Evolutionary conservation across 1,140 invertebrate genomes (phyloP), one percentile per base, ranked within the genome.

Genomic region (Drosophila triauraria): DNA sequence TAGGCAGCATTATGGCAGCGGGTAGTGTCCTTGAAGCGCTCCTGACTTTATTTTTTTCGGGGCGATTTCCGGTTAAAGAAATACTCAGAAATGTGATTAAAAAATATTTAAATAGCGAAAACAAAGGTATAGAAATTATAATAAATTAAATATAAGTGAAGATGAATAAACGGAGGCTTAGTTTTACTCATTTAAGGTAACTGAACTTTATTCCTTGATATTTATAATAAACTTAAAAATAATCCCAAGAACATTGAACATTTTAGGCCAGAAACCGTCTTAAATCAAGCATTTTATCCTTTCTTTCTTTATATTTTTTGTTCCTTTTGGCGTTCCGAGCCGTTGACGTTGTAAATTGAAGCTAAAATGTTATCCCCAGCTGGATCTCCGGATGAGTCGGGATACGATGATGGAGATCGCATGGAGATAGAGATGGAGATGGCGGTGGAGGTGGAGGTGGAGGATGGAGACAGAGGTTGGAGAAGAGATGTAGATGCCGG

Each of bases 311-410:
- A 35, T 10, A 10, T 30, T 17, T 35, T 23, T 20, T 8, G 15
- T 13, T 46, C 47, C 17, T 20, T 4, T 27, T 27, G 17, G n/a
- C 30, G 2, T 54, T 56, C 63, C 17, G 25, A 27, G 17, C 50
- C 64, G 48, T 17, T 71, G 32, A 57, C 65, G 53, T 51, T 74
- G 70, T 72, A 74, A 74, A 74, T 60, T 74, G 44, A 74, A 51
- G 70, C 68, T 71, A 60, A 72, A 72, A 60, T 74, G 70, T 74
- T 72, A 51, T 72, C 56, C 70, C 54, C 70, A 74, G 70, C 68
- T 74, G 70, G 67, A 69, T 68, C 23, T 57, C 27, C 53, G 53
- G 53, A 56, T 56, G 35, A 56, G 53, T 63, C 63, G 23, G 15
- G 35, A 48, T 50, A 25, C 35, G 13, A 30, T 47, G 65, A 67